Conservation (phyloP, 2,797 vertebrate genomes). For the Artibeus jamaicensis region DNA sequence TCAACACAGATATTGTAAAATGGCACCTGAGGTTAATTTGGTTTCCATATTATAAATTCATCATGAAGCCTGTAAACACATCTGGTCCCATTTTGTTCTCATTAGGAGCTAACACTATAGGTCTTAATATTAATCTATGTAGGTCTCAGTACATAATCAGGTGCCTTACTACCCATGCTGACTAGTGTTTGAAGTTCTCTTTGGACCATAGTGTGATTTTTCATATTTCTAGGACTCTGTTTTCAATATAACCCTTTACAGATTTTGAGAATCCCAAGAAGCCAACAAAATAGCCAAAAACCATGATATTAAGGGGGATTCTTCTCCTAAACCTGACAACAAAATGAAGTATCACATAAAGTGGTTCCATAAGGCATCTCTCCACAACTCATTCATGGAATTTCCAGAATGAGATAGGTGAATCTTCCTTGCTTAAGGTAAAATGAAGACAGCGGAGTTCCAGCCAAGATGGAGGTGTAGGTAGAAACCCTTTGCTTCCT, state of each 20-base stretch:
- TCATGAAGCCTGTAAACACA: constrained; percentile 27
- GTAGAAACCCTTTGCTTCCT: too few species aligned
- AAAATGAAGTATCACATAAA: neutral
- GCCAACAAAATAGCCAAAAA: neutral
- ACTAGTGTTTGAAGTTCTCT: neutral
- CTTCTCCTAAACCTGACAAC: neutral
- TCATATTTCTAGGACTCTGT: neutral
- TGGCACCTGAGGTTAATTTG: neutral
- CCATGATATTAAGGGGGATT: neutral
- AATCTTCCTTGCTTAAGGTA: constrained; percentile 28
- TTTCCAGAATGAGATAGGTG: neutral
- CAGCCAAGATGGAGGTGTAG: too few species aligned
- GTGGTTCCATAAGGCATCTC: neutral
- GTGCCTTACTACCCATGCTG: neutral
- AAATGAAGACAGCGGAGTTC: neutral
- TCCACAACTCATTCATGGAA: neutral
- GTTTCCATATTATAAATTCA: constrained; percentile 16
- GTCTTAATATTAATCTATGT: neutral
- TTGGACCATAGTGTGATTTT: neutral
- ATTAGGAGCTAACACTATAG: neutral
- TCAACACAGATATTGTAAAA: neutral
- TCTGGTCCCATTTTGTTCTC: constrained; percentile 12
- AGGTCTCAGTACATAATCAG: constrained; percentile 3
- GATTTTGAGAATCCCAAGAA: neutral
- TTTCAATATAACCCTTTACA: neutral